A percentile compares a stretch with the other conserved stretches of the same genome.
These are phyloP conservation scores for Lypha dubia DNA, from an alignment of 2,888 invertebrate genomes.

Conservation along the genomic window DNA sequence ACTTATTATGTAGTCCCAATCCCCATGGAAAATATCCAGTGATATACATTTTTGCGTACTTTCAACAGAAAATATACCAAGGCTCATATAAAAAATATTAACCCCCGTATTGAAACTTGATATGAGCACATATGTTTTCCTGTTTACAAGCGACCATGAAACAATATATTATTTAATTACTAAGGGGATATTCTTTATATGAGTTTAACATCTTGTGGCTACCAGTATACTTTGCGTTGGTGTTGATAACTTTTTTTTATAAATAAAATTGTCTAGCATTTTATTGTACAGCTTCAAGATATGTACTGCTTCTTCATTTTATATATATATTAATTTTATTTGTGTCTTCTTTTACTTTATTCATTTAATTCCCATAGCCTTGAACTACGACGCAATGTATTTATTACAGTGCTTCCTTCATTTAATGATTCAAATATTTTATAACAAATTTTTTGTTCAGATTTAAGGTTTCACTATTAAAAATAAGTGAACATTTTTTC, in stretches of 20 bases:
- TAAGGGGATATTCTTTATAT: conserved; percentile 8
- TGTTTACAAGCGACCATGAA: conserved; percentile 16
- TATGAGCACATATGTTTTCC: no score
- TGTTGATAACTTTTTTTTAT: background rate
- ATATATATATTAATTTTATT: background rate
- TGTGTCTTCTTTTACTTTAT: background rate
- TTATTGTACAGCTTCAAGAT: conserved; percentile 5
- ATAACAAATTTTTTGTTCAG: background rate
- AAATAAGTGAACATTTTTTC: no score
- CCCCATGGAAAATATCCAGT: no score
- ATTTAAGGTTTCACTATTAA: conserved; percentile 5
- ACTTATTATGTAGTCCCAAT: no score
- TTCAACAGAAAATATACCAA: no score
- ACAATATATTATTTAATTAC: conserved; percentile 37
- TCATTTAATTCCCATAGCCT: background rate
- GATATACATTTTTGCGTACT: no score
- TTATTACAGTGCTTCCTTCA: background rate
- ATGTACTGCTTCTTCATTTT: conserved; percentile 33
- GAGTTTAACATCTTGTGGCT: background rate
- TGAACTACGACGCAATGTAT: background rate
- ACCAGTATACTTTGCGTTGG: background rate
- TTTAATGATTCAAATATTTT: no score
- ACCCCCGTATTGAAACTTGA: background rate
- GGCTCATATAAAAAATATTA: no score
- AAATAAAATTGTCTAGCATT: background rate